A percentile compares a stretch with the other conserved stretches of the same genome.
Evolutionary conservation across 2,888 invertebrate species (phyloP).

Genomic region (Ornithoptera alexandrae): DNA sequence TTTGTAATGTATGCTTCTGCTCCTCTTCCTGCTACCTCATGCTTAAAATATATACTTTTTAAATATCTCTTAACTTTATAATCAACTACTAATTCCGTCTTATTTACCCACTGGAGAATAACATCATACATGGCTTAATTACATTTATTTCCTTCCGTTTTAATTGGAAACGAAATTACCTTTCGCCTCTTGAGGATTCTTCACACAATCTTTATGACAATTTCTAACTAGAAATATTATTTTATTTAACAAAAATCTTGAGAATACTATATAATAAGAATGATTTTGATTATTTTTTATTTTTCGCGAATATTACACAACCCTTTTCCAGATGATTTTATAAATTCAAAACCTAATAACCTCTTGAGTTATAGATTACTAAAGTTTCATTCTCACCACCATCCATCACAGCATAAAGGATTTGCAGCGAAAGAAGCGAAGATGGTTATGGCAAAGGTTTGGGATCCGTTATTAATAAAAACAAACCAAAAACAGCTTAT

Average conservation of each 20-base stretch:
- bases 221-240: neutral
- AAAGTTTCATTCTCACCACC: too few species aligned
- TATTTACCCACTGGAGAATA: neutral
- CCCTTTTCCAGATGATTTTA: too few species aligned
- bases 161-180: conserved; percentile 16
- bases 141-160: conserved; percentile 16
- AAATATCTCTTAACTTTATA: neutral
- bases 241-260: neutral
- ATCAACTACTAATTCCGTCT: neutral
- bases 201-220: neutral
- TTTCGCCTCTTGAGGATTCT: conserved; percentile 7
- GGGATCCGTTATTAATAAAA: too few species aligned
- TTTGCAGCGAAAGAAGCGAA: too few species aligned
- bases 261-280: too few species aligned
- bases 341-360: too few species aligned
- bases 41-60: neutral
- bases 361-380: too few species aligned
- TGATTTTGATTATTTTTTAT: too few species aligned
- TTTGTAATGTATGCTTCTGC: too few species aligned
- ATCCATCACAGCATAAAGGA: too few species aligned
- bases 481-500: neutral
- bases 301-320: too few species aligned
- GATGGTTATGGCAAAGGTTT: too few species aligned
- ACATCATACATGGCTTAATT: conserved; percentile 5
- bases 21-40: neutral